Percentiles rank a stretch among this genome's conserved stretches.
These are phyloP conservation scores for Lynx canadensis DNA, from an alignment of 2,113 vertebrate species.

Conservation along the genomic window DNA sequence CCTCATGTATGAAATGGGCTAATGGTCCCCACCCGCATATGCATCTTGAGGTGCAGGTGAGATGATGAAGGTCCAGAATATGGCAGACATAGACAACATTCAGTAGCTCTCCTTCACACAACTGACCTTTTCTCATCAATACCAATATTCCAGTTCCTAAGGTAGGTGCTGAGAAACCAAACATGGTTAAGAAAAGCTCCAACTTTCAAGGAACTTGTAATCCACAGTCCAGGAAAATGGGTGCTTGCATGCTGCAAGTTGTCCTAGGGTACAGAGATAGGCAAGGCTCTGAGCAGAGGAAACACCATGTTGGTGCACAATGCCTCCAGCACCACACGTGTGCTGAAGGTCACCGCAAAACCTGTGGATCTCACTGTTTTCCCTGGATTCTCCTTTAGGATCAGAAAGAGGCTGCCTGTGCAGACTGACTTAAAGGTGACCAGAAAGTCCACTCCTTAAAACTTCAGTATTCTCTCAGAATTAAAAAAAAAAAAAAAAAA, in stretches of 20 bases:
- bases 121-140: not conserved
- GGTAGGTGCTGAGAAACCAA: not conserved
- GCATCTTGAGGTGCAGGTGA: not conserved
- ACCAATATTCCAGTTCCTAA: too few relatives aligned
- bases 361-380: not conserved
- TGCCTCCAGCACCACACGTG: too few relatives aligned
- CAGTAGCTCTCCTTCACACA: too few relatives aligned
- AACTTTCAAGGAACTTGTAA: not conserved
- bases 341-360: fast-evolving
- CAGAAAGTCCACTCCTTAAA: not conserved
- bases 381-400: fast-evolving
- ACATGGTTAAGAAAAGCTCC: not conserved
- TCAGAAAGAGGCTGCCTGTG: fast-evolving
- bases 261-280: not conserved
- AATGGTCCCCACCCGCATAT: fast-evolving
- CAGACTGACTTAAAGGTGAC: not conserved
- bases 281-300: too few relatives aligned
- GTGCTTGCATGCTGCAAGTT: fast-evolving
- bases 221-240: not conserved
- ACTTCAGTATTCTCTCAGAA: not conserved
- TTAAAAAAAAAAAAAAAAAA: not conserved
- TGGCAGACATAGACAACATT: not conserved
- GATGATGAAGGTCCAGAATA: too few relatives aligned
- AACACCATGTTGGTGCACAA: fast-evolving
- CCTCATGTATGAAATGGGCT: too few relatives aligned